Conservation (phyloP, 2,113 vertebrate genomes). For the Oreochromis tanganicae region DNA sequence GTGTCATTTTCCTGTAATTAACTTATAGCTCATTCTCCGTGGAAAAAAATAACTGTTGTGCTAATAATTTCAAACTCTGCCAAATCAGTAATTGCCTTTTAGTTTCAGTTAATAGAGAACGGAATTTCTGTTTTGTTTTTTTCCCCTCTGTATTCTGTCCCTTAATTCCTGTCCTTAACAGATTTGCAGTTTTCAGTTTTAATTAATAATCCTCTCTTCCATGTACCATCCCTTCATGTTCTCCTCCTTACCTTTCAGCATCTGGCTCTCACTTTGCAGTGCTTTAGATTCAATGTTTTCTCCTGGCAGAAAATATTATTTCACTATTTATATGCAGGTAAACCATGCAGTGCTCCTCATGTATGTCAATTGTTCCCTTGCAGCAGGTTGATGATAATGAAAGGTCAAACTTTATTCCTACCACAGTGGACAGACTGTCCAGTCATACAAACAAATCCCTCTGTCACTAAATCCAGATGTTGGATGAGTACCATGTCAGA, state of each 20-base stretch:
- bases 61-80: not conserved
- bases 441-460: constrained; percentile 17
- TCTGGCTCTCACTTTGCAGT: not conserved
- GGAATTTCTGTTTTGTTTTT: not conserved
- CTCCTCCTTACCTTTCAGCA: not conserved
- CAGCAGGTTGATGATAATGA: constrained; percentile 1
- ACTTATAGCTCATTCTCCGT: not conserved
- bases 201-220: not conserved
- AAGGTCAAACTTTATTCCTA: constrained; percentile 16
- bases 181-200: not conserved
- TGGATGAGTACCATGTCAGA: not conserved
- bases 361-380: not conserved
- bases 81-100: not conserved
- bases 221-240: not conserved
- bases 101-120: not conserved
- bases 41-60: not conserved
- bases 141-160: not conserved
- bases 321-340: not conserved
- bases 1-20: not conserved
- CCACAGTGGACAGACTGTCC: not conserved
- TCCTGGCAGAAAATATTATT: not conserved
- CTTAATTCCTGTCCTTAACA: not conserved
- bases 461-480: constrained; percentile 6
- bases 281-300: not conserved
- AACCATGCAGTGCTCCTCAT: not conserved